phyloP scores from a whole-genome alignment of 1,140 invertebrate species.

The Papilio dardanus region DNA sequence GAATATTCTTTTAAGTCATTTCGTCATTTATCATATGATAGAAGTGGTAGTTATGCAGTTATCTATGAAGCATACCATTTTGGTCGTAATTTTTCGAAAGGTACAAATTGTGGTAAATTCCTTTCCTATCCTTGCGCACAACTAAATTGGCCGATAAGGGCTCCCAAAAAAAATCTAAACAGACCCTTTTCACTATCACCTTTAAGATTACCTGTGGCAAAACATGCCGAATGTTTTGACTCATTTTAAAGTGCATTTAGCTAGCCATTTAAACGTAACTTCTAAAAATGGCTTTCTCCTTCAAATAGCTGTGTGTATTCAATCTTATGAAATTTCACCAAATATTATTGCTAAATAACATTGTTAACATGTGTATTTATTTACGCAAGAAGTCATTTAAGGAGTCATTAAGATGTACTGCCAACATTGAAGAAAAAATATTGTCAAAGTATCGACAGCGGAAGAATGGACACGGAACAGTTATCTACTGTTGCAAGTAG shows the following conservation, averaged over 20 bases:
- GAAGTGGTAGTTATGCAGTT: background rate
- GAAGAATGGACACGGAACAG: background rate
- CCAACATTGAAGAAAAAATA: background rate
- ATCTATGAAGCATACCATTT: background rate
- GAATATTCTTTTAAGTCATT: background rate
- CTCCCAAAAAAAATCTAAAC: background rate
- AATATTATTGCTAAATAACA: too few relatives aligned
- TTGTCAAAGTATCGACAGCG: background rate
- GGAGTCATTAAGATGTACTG: background rate
- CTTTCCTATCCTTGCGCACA: background rate
- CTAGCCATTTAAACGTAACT: too few relatives aligned
- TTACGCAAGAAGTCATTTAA: too few relatives aligned
- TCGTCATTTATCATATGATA: background rate
- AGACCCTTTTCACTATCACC: background rate
- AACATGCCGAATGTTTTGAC: background rate
- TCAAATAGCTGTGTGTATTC: background rate
- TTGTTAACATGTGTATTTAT: too few relatives aligned
- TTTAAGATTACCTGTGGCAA: background rate
- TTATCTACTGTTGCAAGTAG: background rate
- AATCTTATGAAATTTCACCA: too few relatives aligned
- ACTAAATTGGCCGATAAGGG: background rate
- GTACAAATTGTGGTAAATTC: constrained; percentile 2
- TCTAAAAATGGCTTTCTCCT: too few relatives aligned
- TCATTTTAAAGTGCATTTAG: background rate
- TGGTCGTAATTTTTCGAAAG: too few relatives aligned